Evolutionary conservation across 2,113 vertebrate species (phyloP), one percentile per base, ranked within the genome.

Genomic region (Calidris pugnax): DNA sequence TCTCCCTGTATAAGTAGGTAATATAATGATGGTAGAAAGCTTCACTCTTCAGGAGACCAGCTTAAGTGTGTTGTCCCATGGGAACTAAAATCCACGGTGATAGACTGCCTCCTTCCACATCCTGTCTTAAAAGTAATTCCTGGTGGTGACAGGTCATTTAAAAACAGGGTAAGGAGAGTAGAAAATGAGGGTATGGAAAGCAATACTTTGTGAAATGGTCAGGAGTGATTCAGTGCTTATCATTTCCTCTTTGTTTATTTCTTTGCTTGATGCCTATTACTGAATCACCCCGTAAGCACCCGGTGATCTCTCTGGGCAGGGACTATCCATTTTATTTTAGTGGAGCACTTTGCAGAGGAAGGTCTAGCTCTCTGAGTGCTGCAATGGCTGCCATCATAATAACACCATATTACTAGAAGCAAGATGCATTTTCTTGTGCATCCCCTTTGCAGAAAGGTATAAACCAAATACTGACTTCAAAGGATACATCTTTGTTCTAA

Each of bases 391-490:
- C 86, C 32, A 7, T 71, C 37, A n/a, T 37, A 53, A 86, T 4
- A 78, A 57, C 66, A 79, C 66, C 50, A 75, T 77, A 68, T 90
- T 93, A 84, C 76, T 73, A 26, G 87, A 37, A 97, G 55, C 35
- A 69, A 94, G 84, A 33, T 0, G 0, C 43, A 32, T 96, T 96
- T 94, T 88, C 62, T 74, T 77, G 51, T 82, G 68, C 69, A 76
- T 86, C 80, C 21, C n/a, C 63, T 63, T 89, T 85, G 50, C 94
- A 96, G 93, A 82, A 93, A 97, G 63, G 47, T 64, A 95, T 79
- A 95, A 96, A 84, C 78, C 47, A 84, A 97, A 97, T 90, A 87
- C 85, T 74, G 89, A 95, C 96, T 96, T 97, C 95, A 97, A 97
- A 98, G 80, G 89, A 90, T 83, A 72, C 51, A 73, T 93, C 91